Conservation (phyloP, 2,888 invertebrate genomes). For the Ypsolopha sequella region DNA sequence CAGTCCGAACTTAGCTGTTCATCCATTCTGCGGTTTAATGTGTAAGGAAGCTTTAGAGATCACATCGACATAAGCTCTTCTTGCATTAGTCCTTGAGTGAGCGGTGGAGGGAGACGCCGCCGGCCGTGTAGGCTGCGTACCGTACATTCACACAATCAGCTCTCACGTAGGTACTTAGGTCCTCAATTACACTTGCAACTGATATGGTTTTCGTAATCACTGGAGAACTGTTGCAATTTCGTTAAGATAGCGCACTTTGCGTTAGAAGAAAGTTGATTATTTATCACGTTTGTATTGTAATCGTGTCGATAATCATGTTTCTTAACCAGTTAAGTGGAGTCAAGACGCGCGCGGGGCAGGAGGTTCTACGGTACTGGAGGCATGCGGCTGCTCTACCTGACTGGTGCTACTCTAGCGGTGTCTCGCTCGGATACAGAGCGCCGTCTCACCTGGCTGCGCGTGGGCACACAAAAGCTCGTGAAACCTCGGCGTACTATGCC, state of each 20-base stretch:
- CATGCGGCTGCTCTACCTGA: constrained; percentile 47
- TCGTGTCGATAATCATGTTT: constrained; percentile 9
- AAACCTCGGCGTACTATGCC: neutral
- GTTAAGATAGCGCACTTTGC: neutral
- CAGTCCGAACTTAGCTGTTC: constrained; percentile 19
- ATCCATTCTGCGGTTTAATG: constrained; percentile 14
- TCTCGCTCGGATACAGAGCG: constrained; percentile 34
- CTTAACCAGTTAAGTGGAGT: neutral
- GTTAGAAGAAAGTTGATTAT: no score
- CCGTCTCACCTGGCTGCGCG: constrained; percentile 34
- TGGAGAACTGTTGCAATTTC: neutral
- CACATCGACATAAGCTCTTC: constrained; percentile 3
- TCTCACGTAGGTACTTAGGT: neutral
- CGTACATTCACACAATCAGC: constrained; percentile 64
- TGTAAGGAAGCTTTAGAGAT: constrained; percentile 33
- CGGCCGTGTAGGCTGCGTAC: constrained; percentile 63
- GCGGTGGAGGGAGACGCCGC: constrained; percentile 54
- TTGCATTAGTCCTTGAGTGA: constrained; percentile 53
- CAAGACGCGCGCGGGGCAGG: constrained; percentile 1
- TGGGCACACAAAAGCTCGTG: constrained; percentile 16
- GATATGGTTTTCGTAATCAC: neutral
- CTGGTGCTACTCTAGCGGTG: constrained; percentile 31
- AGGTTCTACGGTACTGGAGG: constrained; percentile 50
- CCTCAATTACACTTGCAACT: neutral
- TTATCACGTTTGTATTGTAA: constrained; percentile 1